Evolutionary conservation across 2,797 vertebrate species (phyloP).

Genomic region (Lepilemur septentrionalis): DNA sequence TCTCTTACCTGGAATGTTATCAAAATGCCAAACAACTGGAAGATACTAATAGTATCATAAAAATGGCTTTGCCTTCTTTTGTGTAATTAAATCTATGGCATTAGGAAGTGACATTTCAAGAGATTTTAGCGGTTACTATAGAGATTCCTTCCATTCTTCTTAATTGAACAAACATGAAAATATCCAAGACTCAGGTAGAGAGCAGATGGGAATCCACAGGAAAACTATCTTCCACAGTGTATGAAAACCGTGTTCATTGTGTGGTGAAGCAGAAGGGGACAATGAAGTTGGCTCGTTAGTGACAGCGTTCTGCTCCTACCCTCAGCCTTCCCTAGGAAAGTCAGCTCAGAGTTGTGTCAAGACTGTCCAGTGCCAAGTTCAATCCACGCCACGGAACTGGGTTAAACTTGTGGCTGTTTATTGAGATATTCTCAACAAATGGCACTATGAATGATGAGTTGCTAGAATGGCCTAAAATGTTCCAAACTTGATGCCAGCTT

Average conservation of each 20-base stretch:
- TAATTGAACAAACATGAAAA: not conserved
- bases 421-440: not conserved
- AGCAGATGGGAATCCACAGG: not conserved
- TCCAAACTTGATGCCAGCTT: not conserved
- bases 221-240: not conserved
- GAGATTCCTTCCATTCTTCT: not conserved
- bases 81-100: not conserved
- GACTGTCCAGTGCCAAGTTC: not conserved
- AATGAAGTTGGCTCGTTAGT: too few species aligned
- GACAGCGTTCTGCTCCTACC: accelerated
- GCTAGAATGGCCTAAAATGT: not conserved
- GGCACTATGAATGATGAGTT: not conserved
- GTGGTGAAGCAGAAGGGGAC: not conserved
- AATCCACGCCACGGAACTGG: not conserved
- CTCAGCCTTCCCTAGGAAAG: not conserved
- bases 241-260: not conserved
- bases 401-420: not conserved
- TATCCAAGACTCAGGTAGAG: not conserved
- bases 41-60: not conserved
- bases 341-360: not conserved
- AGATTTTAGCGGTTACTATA: not conserved
- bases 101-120: not conserved
- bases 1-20: not conserved
- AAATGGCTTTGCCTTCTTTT: not conserved
- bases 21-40: not conserved